These are phyloP conservation scores for Aphidius colemani DNA, from an alignment of 2,888 invertebrate genomes.

Conservation along the genomic window DNA sequence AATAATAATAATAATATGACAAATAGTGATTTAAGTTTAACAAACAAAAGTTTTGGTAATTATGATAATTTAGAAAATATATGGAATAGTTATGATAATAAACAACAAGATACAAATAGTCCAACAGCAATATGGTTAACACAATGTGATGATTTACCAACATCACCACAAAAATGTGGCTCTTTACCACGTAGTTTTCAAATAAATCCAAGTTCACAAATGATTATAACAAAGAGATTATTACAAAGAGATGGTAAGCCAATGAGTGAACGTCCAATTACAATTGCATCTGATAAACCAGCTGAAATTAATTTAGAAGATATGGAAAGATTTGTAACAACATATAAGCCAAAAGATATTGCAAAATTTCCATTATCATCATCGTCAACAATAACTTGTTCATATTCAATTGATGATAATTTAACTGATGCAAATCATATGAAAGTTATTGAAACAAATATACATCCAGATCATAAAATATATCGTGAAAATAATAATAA, in stretches of 20 bases:
- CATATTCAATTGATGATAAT: slow-evolving; percentile 62
- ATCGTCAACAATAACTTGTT: slow-evolving; percentile 61
- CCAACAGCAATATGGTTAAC: slow-evolving; percentile 76
- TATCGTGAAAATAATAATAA: slow-evolving; percentile 64
- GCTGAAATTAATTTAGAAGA: slow-evolving; percentile 72
- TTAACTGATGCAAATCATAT: slow-evolving; percentile 61
- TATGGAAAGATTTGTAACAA: slow-evolving; percentile 64
- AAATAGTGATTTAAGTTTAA: too few relatives aligned
- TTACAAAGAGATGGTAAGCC: slow-evolving; percentile 68
- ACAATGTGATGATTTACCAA: slow-evolving; percentile 71
- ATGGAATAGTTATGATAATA: slow-evolving; percentile 48
- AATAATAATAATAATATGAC: too few relatives aligned
- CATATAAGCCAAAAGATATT: slow-evolving; percentile 51
- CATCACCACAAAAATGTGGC: slow-evolving; percentile 73
- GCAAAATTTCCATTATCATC: slow-evolving; percentile 56
- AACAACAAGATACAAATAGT: slow-evolving; percentile 50
- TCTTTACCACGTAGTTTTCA: slow-evolving; percentile 81
- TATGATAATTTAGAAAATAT: slow-evolving; percentile 66
- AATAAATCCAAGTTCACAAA: slow-evolving; percentile 65
- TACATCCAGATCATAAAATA: slow-evolving; percentile 81
- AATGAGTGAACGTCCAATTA: slow-evolving; percentile 70
- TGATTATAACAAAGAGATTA: slow-evolving; percentile 59
- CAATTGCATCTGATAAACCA: slow-evolving; percentile 73
- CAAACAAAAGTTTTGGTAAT: slow-evolving; percentile 62
- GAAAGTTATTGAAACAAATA: slow-evolving; percentile 53